Base-by-base conservation (phyloP, 2,888 invertebrate genomes). In the Gortyna flavago region DNA sequence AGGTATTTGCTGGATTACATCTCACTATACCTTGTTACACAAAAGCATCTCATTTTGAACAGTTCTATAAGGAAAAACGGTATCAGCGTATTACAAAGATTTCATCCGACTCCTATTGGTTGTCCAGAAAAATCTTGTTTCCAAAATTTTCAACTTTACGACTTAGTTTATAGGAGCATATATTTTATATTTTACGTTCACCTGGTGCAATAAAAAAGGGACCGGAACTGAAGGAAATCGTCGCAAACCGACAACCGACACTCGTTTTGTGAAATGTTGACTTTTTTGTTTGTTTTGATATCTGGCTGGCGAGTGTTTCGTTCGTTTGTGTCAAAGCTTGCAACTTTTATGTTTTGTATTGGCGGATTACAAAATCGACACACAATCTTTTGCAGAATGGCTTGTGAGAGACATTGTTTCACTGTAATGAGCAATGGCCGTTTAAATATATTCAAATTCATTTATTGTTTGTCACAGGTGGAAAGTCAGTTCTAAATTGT, bases 101-200 rank as follows among this genome's bases (percentile, higher is more conserved):
- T 87, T 74, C 67, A 76, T 62, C 69, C 75, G 73, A 85, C 82
- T 83, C 79, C 74, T 80, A 81, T 81, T 80, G 77, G 83, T 83
- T 87, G 84, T 85, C 83, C 89, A 91, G 59, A 75, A 86, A 83
- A 80, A 79, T 71, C 90, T 85, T 91, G 91, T 93, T 92, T 91
- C 90, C 90, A 90, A 92, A 93, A 91, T 91, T 92, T 92, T 90
- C 89, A 89, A 90, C 88, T 92, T 94, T 93, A 94, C 91, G 90
- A 89, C 89, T 83, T 89, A 91, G 92, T 94, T 94, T 94, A 94
- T 92, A 89, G 92, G 86, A 87, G 82, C 91, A 91, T 93, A 92
- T 93, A 93, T 94, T 93, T 93, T 91, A 92, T 90, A 92, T 90
- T 93, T 93, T 93, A 93, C 90, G 86, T 91, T 91, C 89, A 93